phyloP scores from a whole-genome alignment of 1,140 invertebrate genomes.

The Drosophila ogumai region DNA sequence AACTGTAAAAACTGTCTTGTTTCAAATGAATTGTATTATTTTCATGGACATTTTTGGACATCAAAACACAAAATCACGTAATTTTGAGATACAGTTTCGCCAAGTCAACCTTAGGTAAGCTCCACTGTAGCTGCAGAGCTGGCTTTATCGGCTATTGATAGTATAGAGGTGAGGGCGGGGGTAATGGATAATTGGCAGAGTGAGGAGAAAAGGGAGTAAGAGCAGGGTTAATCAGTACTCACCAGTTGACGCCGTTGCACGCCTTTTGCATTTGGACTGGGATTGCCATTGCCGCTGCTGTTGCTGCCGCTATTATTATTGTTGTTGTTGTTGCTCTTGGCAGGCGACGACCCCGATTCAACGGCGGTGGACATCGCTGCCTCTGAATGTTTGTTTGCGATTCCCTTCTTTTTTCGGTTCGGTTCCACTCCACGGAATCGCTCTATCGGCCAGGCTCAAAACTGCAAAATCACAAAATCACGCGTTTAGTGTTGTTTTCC shows the following conservation, averaged over 20 bases:
- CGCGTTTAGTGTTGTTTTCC: conserved; percentile 54
- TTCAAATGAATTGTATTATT: neutral
- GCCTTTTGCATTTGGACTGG: conserved; percentile 78
- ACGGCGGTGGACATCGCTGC: conserved; percentile 81
- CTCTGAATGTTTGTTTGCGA: conserved; percentile 9
- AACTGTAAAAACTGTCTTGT: neutral
- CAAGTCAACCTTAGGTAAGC: neutral
- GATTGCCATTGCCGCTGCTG: conserved; percentile 61
- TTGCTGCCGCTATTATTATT: conserved; percentile 45
- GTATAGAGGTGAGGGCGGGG: neutral
- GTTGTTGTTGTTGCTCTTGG: conserved; percentile 74
- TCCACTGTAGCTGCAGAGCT: conserved; percentile 18
- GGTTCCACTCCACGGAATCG: conserved; percentile 35
- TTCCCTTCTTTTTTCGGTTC: conserved; percentile 4
- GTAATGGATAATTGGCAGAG: neutral
- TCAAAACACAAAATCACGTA: neutral
- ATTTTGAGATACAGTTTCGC: neutral
- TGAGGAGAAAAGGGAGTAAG: neutral
- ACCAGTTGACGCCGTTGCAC: conserved; percentile 83
- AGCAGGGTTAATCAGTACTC: conserved; percentile 51
- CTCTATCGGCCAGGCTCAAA: conserved; percentile 32
- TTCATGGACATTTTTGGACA: neutral
- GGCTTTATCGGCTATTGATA: conserved; percentile 49
- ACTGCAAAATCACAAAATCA: conserved; percentile 41
- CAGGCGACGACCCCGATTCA: conserved; percentile 84